Evolutionary conservation across 1,140 invertebrate genomes (phyloP).

Genomic region (Drosophila orena): DNA sequence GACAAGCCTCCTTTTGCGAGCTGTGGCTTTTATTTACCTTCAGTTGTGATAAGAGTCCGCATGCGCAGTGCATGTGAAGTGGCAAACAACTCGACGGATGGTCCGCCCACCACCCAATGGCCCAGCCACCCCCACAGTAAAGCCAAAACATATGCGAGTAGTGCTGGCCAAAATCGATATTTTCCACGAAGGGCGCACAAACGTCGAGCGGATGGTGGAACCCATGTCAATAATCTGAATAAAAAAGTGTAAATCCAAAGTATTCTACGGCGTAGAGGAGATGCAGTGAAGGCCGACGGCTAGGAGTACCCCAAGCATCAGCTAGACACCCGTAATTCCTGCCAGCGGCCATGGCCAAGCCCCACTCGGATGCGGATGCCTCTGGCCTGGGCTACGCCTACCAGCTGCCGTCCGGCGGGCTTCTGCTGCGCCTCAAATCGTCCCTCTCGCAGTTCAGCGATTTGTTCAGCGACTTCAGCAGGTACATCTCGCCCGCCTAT

Average conservation of each 20-base stretch:
- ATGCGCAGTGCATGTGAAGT: slow-evolving; percentile 59
- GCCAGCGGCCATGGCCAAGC: slow-evolving; percentile 72
- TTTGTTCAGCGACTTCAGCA: slow-evolving; percentile 97
- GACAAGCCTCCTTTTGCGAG: neutral
- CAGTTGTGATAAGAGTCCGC: slow-evolving; percentile 62
- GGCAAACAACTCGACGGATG: slow-evolving; percentile 24
- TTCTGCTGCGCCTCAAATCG: slow-evolving; percentile 91
- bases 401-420: slow-evolving; percentile 92
- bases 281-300: slow-evolving; percentile 5
- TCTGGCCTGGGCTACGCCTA: slow-evolving; percentile 93
- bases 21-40: slow-evolving; percentile 22
- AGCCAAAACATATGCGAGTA: slow-evolving; percentile 72
- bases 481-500: slow-evolving; percentile 97
- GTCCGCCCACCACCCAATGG: slow-evolving; percentile 5
- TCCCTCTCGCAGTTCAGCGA: slow-evolving; percentile 95
- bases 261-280: slow-evolving; percentile 2
- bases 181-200: slow-evolving; percentile 55
- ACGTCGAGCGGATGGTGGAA: slow-evolving; percentile 27
- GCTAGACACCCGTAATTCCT: slow-evolving; percentile 15
- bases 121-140: slow-evolving; percentile 27
- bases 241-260: neutral
- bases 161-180: slow-evolving; percentile 69
- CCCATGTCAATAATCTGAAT: neutral
- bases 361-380: slow-evolving; percentile 86
- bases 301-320: slow-evolving; percentile 9